Evolutionary conservation across 2,113 vertebrate genomes (phyloP).

Genomic region (Gnathonemus echidnorhynchus): DNA sequence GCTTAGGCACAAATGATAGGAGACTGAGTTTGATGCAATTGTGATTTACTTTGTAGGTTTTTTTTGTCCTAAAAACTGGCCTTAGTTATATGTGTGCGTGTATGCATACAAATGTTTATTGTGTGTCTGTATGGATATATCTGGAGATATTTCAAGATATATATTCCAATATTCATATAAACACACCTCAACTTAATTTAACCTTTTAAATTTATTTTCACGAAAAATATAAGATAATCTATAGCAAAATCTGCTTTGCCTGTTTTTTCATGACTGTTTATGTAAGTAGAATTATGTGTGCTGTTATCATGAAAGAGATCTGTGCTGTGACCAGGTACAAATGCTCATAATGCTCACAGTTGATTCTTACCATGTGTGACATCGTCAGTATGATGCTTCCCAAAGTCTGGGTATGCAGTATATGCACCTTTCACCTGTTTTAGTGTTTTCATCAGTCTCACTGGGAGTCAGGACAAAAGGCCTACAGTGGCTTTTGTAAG

Average conservation of each 20-base stretch:
- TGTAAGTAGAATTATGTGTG: background rate
- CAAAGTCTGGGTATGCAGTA: constrained; percentile 17
- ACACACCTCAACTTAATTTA: constrained; percentile 17
- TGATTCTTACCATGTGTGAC: constrained; percentile 25
- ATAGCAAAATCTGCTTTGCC: constrained; percentile 7
- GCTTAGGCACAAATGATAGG: constrained; percentile 27
- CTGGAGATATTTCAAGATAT: constrained; percentile 13
- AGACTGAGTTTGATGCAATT: constrained; percentile 32
- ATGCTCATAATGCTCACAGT: constrained; percentile 27
- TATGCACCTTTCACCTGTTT: background rate
- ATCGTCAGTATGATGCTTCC: constrained; percentile 33
- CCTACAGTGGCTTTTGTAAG: background rate
- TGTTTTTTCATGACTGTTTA: constrained; percentile 20
- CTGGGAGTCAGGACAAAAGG: background rate
- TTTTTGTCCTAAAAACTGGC: constrained; percentile 52
- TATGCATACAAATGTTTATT: constrained; percentile 9
- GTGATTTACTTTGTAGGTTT: constrained; percentile 39
- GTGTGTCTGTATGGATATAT: constrained; percentile 15
- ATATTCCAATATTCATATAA: constrained; percentile 17
- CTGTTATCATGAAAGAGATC: background rate
- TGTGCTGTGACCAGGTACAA: background rate
- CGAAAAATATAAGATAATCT: constrained; percentile 15
- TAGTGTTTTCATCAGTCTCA: constrained; percentile 4
- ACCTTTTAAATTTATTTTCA: constrained; percentile 22
- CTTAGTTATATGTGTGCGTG: constrained; percentile 49